Base-by-base conservation (phyloP, 2,797 vertebrate genomes). In the Neosalanx taihuensis region DNA sequence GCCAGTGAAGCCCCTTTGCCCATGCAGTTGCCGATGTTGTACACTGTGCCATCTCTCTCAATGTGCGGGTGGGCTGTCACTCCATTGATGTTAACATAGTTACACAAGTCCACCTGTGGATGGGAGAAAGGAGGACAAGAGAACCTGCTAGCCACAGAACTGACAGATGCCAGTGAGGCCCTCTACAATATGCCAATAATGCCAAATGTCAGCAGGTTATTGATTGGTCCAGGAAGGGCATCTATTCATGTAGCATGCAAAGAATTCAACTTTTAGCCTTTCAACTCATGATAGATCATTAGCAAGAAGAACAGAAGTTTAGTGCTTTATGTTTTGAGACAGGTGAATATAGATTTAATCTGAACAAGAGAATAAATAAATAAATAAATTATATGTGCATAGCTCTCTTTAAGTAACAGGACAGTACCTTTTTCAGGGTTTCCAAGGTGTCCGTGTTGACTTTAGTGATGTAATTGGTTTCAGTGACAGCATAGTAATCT, bases 11-110 rank as follows among this genome's bases (percentile, higher is more conserved):
- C 96, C 72, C 97, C 95, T 77, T 99, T 99, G 0, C 97, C 98
- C 87, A 99, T 99, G 89, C 97, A 99, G 71, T 99, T 99, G 33
- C 97, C 97, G 0, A 99, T 99, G 89, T 99, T 99, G 75, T 94
- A 99, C 70, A 99, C 96, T 0, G 97, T 99, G 1, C 98, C 98
- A 0, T 99, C 98, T 0, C 61, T 92, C 83, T 99, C 98, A 6
- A 99, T 90, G 73, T 99, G 98, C 60, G 98, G 98, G 20, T 99
- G 98, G 33, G 98, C 98, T 0, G 97, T 99, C 18, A 94, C 91
- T 41, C 98, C 98, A 0, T 99, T 99, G 67, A 99, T 89, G 0
- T 96, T 96, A 78, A 98, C 70, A 0, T 94, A 98, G 82, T 97
- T 94, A 75, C 95, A 97, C 86, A 99, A 90, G 82, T 99, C 97